Evolutionary conservation across 2,113 vertebrate species (phyloP), one percentile per base, ranked within the genome.

Genomic region (Panthera leo): DNA sequence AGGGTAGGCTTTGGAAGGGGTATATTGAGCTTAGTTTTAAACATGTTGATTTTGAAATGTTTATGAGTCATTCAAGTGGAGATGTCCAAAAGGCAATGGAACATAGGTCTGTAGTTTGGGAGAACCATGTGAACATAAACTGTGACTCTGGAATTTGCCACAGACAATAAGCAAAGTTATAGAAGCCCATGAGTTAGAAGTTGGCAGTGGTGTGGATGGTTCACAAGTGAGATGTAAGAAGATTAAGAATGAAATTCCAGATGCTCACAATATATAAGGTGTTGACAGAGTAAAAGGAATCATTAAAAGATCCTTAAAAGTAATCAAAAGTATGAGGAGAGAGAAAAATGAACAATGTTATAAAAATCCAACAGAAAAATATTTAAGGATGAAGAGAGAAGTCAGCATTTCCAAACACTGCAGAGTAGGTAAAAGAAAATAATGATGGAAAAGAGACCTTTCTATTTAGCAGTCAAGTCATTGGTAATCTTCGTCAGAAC

Each of bases 1-100:
- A 85, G 85, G 85, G 19, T 6, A 76, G 7, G 36, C 68, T 75
- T 80, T 75, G 4, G 27, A 67, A 48, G 11, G 4, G 8, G 3
- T 75, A 71, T 68, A 21, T 63, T 91, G 63, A 92, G 67, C 39
- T 95, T 25, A 18, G 19, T 84, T 85, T 87, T 95, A 27, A 94
- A 90, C 51, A 92, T n/a, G n/a, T 7, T 89, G 23, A 85, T 58
- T 88, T 95, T 80, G 27, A 95, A 94, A 89, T 89, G 31, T 36
- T 19, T 80, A 2, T 67, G 45, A 68, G n/a, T 80, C 61, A 85
- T 85, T 18, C 88, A 83, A 80, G 39, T 70, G 36, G 51, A 70
- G 3, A 67, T 53, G 13, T 85, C 21, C 34, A 82, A 67, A 92
- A 94, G n/a, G 29, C 83, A 82, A 63, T 5, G 16, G 18, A 90